A percentile compares a stretch with the other conserved stretches of the same genome.
phyloP scores from a whole-genome alignment of 2,888 invertebrate species.

The Seira sanloemensis region DNA sequence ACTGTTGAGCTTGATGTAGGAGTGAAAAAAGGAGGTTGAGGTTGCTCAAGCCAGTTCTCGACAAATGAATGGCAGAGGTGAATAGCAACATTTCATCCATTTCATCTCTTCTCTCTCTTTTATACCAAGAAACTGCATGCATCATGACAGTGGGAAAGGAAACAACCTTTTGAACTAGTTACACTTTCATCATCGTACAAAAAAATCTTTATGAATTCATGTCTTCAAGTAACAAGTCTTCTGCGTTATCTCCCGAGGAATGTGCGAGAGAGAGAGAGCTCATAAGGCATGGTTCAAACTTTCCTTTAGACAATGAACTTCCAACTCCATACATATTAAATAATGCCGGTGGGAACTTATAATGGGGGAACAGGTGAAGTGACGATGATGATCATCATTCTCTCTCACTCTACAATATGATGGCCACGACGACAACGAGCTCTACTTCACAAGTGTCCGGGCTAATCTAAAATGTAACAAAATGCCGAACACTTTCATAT shows the following conservation, averaged over 20 bases:
- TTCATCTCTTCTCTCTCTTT: neutral
- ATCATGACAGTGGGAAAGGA: too few species aligned
- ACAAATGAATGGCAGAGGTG: neutral
- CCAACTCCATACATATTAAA: neutral
- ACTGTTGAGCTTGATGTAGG: neutral
- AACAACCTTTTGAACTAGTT: neutral
- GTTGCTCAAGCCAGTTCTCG: neutral
- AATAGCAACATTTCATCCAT: neutral
- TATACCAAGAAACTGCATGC: too few species aligned
- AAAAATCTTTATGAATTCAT: neutral
- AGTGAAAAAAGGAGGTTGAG: neutral
- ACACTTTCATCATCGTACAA: neutral
- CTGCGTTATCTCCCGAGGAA: too few species aligned
- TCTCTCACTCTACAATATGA: too few species aligned
- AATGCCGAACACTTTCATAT: too few species aligned
- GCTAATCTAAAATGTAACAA: too few species aligned
- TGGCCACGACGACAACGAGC: too few species aligned
- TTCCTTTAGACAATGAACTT: neutral
- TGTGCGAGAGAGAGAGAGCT: neutral
- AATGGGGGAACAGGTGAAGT: neutral
- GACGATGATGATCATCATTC: too few species aligned
- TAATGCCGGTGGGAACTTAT: neutral
- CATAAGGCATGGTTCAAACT: neutral
- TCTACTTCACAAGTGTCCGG: too few species aligned
- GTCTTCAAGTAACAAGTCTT: neutral